Evolutionary conservation across 2,797 vertebrate genomes (phyloP).

Genomic region (Sebastes trivittatus): DNA sequence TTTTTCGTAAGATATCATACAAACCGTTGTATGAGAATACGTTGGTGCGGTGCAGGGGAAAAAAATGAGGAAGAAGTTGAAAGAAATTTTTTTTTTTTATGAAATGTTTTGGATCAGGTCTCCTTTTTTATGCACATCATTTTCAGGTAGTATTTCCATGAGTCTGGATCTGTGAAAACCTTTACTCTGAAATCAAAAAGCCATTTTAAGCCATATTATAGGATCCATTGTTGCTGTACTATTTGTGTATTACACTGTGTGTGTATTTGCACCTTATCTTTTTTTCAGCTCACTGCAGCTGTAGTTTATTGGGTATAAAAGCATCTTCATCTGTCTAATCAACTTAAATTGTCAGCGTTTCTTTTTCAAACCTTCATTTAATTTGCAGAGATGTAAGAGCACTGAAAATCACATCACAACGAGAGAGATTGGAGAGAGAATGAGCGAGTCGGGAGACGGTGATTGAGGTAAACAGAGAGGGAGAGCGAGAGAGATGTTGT

Average conservation of each 20-base stretch:
- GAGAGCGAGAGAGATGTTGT: conserved; percentile 35
- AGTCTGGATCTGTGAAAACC: too few species aligned
- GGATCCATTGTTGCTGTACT: not conserved
- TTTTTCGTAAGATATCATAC: too few species aligned
- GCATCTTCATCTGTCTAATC: conserved; percentile 8
- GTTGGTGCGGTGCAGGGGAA: not conserved
- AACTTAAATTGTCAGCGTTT: conserved; percentile 11
- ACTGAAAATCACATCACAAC: not conserved
- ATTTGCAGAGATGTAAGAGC: conserved; percentile 8
- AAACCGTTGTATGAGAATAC: too few species aligned
- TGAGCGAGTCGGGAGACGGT: conserved; percentile 6
- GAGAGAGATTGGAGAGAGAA: not conserved
- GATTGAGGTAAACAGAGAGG: conserved; percentile 46
- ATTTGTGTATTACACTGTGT: not conserved
- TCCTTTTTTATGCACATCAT: too few species aligned
- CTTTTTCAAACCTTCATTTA: not conserved
- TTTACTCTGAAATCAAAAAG: not conserved
- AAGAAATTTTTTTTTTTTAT: not conserved
- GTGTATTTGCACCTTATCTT: not conserved
- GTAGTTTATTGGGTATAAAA: not conserved
- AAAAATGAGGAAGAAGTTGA: not conserved
- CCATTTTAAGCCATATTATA: not conserved
- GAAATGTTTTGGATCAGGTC: not conserved
- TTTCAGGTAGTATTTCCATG: not conserved
- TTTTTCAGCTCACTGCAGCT: not conserved